These are phyloP conservation scores for Hypolimnas misippus DNA, from an alignment of 2,888 invertebrate species.

Conservation along the genomic window DNA sequence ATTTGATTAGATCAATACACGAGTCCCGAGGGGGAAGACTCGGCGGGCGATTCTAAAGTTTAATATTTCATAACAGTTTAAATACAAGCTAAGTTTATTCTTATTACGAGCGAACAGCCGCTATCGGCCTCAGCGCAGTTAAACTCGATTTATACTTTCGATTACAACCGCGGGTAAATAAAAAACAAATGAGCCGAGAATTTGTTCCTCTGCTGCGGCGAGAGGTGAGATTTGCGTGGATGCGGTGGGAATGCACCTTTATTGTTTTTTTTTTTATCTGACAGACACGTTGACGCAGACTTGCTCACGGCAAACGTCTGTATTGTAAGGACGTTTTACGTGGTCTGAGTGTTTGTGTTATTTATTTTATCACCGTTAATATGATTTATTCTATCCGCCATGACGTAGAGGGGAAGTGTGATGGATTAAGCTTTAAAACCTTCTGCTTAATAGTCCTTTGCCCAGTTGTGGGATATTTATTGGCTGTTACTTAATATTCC, in stretches of 20 bases:
- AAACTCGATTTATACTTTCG: conserved; percentile 82
- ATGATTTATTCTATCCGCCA: too few relatives aligned
- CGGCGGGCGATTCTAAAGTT: conserved; percentile 51
- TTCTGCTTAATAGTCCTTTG: too few relatives aligned
- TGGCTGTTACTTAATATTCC: too few relatives aligned
- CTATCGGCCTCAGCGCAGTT: conserved; percentile 72
- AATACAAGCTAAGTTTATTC: conserved; percentile 77
- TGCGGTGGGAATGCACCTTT: conserved; percentile 6
- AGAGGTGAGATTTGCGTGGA: conserved; percentile 36
- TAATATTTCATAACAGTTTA: conserved; percentile 72
- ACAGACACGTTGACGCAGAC: too few relatives aligned
- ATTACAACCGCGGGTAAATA: conserved; percentile 73
- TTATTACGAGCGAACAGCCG: conserved; percentile 69
- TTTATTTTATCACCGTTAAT: too few relatives aligned
- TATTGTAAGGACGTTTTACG: too few relatives aligned
- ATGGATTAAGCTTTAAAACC: too few relatives aligned
- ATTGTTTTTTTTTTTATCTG: too few relatives aligned
- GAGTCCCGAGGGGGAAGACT: conserved; percentile 15
- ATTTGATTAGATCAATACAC: conserved; percentile 20
- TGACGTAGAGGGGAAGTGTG: too few relatives aligned
- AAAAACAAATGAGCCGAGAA: conserved; percentile 82
- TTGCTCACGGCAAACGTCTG: too few relatives aligned
- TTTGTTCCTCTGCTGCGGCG: conserved; percentile 67
- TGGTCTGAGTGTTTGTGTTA: too few relatives aligned
- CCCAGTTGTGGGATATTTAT: too few relatives aligned